Base-by-base conservation (phyloP, 2,797 vertebrate species). In the Malurus leucopterus region DNA sequence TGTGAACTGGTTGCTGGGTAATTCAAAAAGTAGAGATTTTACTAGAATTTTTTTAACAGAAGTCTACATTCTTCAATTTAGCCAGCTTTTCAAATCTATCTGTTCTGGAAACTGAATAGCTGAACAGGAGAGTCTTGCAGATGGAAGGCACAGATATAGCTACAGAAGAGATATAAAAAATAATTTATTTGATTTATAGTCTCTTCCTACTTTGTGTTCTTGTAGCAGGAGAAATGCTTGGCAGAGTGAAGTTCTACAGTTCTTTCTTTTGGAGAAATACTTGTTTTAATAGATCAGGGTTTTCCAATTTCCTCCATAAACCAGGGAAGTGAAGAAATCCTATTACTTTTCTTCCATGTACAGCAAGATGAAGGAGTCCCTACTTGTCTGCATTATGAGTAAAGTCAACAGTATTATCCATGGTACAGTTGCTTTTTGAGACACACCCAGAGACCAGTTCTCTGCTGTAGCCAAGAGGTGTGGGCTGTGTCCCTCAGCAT, bases 141-240 rank as follows among this genome's bases (percentile, higher is more conserved):
- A 81, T 83, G 51, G 63, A 84, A 89, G n/a, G 38, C 55, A 80
- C 16, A 40, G 91, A 93, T 80, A 92, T 12, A 67, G 38, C 65
- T 63, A 62, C 9, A 69, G 59, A 86, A 78, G 54, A 87, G 59
- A 75, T 47, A 80, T 15, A 55, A 87, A 92, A 93, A 85, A 85
- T 71, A 62, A 86, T 83, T 73, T 75, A 46, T 89, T 93, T 93
- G 62, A 80, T 92, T 92, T 84, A 92, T 78, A 85, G 63, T 77
- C 20, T 68, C 24, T 91, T 89, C 11, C 73, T 83, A 54, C 32
- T 65, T 80, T 87, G 34, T 84, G 61, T 76, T 88, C 53, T 64
- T 68, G 32, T 65, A 89, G 50, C 51, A 62, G 68, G 75, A 87
- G 54, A 91, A 91, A 85, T 7, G 4, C 38, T 83, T 74, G 40